Evolutionary conservation across 2,888 invertebrate species (phyloP), one percentile per base, ranked within the genome.

Genomic region (Yponomeuta malinellus): DNA sequence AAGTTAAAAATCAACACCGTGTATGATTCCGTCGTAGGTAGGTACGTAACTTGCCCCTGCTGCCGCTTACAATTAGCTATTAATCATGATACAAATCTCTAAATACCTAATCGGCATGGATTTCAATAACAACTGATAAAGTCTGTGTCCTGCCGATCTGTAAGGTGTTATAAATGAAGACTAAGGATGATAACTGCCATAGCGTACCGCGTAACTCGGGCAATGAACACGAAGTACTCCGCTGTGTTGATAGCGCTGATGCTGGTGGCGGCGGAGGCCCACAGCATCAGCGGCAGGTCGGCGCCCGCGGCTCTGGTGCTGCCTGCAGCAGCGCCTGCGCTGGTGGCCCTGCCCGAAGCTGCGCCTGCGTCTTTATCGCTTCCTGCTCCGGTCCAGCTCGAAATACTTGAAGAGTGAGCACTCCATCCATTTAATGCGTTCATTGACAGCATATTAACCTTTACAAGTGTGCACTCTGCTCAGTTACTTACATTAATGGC

Each of bases 251-350:
- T 90, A 71, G 81, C 81, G 15, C 73, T 82, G 69, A 73, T 85
- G 77, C 77, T 87, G 72, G 83, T 78, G 29, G 83, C 79, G 23
- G 85, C 86, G n/a, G 81, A 86, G 72, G 89, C 85, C 10, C 80
- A 79, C 73, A 71, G 77, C 66, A 73, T 83, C 76, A 82, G 70
- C 73, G 73, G 63, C 6, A 23, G 29, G 29, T n/a, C n/a, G 48
- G 52, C 37, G 33, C n/a, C 33, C 37, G 52, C 48, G 48, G 29
- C 68, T 29, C 48, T 10, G 48, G 23, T 0, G 10, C 48, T 48
- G 23, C 8, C 33, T 10, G 23, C 23, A 23, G 10, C 10, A 33
- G 37, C 29, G 66, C 37, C 66, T 10, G 29, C n/a, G 33, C 8
- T 3, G 29, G 29, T 65, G 65, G 29, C 63, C 9, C 63, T 29